phyloP scores from a whole-genome alignment of 2,113 vertebrate genomes.

The Ophthalmolycus amberensis region DNA sequence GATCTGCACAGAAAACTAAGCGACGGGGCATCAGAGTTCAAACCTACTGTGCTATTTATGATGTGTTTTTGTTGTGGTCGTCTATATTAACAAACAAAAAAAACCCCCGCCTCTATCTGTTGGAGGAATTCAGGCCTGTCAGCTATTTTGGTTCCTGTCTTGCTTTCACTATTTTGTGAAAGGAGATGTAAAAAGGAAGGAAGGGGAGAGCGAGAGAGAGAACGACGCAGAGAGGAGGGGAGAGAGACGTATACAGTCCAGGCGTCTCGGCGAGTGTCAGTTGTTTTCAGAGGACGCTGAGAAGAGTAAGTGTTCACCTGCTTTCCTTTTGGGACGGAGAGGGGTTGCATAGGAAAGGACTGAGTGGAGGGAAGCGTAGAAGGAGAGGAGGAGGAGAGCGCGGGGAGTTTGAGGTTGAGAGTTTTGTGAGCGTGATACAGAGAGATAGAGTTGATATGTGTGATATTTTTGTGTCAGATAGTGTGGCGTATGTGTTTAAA shows the following conservation, averaged over 20 bases:
- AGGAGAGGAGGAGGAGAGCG: conserved; percentile 35
- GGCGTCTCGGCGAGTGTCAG: conserved; percentile 48
- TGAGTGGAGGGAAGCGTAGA: conserved; percentile 6
- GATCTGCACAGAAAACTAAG: background rate
- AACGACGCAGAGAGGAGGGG: conserved; percentile 58
- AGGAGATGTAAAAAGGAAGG: conserved; percentile 82
- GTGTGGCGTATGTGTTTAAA: conserved; percentile 1
- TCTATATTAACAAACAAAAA: conserved; percentile 3
- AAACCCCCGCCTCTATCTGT: conserved; percentile 15
- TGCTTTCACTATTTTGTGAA: conserved; percentile 84
- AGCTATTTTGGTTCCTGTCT: conserved; percentile 76
- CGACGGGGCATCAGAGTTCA: conserved; percentile 15
- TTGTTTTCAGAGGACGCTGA: conserved; percentile 67
- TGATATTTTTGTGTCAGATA: background rate
- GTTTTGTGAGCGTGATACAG: conserved; percentile 2
- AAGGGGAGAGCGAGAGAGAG: conserved; percentile 65
- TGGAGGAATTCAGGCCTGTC: conserved; percentile 71
- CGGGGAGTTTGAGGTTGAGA: conserved; percentile 9
- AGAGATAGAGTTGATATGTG: conserved; percentile 19
- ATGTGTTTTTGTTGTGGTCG: conserved; percentile 12
- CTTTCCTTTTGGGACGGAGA: conserved; percentile 33
- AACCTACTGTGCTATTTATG: background rate
- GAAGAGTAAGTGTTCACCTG: conserved; percentile 72
- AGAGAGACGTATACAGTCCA: conserved; percentile 35
- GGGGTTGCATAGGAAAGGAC: background rate